phyloP scores from a whole-genome alignment of 2,797 vertebrate genomes.

The Staurois parvus region DNA sequence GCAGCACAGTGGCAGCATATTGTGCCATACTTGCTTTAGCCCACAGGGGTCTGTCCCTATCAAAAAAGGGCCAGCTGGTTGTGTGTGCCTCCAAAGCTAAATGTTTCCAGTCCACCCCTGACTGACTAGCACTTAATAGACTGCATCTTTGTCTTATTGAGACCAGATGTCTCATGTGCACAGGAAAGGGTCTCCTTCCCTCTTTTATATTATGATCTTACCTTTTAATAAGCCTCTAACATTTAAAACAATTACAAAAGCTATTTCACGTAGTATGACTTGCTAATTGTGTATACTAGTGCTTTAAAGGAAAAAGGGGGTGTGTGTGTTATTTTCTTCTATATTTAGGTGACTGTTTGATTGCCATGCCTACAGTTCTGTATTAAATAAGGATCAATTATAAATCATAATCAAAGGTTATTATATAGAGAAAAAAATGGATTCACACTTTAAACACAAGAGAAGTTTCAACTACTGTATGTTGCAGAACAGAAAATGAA shows the following conservation, averaged over 20 bases:
- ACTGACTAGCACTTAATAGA: too few relatives aligned
- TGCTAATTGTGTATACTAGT: background rate
- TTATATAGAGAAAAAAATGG: background rate
- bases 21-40: too few relatives aligned
- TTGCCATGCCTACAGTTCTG: background rate
- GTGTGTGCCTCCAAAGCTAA: too few relatives aligned
- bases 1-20: too few relatives aligned
- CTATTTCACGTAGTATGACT: background rate
- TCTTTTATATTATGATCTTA: too few relatives aligned
- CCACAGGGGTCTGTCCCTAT: too few relatives aligned
- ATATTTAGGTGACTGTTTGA: background rate
- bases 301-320: background rate
- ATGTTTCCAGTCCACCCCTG: too few relatives aligned
- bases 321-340: background rate
- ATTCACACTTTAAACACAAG: constrained; percentile 29
- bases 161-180: too few relatives aligned
- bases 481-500: constrained; percentile 55
- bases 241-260: background rate
- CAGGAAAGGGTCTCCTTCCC: too few relatives aligned
- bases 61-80: too few relatives aligned
- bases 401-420: background rate
- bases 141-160: too few relatives aligned
- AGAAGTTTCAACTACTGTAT: constrained; percentile 48
- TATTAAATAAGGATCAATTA: background rate
- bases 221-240: too few relatives aligned